Conservation (phyloP, 2,797 vertebrate species). For the Eulemur albifrons region DNA sequence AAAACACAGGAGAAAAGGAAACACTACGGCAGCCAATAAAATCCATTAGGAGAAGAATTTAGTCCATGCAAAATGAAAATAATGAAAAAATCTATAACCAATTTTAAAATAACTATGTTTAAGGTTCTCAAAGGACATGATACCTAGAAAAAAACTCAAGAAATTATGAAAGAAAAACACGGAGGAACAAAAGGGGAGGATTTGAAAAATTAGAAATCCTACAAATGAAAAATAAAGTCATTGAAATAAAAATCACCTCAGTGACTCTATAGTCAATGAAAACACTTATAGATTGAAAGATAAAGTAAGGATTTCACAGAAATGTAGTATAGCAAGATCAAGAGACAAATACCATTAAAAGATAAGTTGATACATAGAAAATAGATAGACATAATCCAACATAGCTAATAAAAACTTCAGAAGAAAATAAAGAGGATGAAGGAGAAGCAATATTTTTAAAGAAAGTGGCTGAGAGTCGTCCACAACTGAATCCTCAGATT, state of each 20-base stretch:
- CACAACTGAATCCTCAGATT: not conserved
- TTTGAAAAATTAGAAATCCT: not conserved
- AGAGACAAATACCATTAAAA: not conserved
- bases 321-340: not conserved
- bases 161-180: not conserved
- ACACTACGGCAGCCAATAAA: not conserved
- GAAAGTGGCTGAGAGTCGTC: not conserved
- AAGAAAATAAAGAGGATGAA: not conserved
- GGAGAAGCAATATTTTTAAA: not conserved
- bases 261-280: not conserved
- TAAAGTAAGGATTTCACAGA: not conserved
- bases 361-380: not conserved
- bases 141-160: not conserved
- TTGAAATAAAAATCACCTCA: not conserved
- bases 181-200: not conserved
- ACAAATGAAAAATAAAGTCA: not conserved
- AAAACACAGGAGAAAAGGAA: not conserved
- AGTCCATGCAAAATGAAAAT: not conserved
- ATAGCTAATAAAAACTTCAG: not conserved
- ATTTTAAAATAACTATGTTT: not conserved
- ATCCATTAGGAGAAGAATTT: not conserved
- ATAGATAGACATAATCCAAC: not conserved
- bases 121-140: not conserved
- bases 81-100: not conserved
- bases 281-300: not conserved